Evolutionary conservation across 2,888 invertebrate species (phyloP).

Genomic region (Embidobia sp.): DNA sequence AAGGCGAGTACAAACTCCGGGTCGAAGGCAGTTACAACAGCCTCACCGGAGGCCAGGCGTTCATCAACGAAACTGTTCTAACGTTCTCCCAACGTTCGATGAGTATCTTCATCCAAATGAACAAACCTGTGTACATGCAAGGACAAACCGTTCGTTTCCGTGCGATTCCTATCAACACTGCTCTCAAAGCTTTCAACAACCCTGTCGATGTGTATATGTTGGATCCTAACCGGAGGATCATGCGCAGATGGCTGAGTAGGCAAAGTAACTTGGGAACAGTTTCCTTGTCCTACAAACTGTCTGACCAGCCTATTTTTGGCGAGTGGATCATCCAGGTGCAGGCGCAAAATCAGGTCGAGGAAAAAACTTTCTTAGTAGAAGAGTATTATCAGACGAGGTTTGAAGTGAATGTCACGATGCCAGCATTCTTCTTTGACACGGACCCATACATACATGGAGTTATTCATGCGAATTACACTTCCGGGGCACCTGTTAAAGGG

Average conservation of each 20-base stretch:
- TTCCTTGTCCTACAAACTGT: constrained; percentile 93
- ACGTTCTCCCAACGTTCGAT: constrained; percentile 94
- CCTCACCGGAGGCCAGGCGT: constrained; percentile 92
- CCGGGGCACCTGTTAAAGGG: constrained; percentile 94
- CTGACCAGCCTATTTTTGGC: constrained; percentile 95
- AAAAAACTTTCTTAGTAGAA: constrained; percentile 92
- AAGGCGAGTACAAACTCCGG: constrained; percentile 91
- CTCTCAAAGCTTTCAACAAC: constrained; percentile 94
- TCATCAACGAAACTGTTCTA: constrained; percentile 92
- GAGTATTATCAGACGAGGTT: constrained; percentile 98
- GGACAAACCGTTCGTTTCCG: constrained; percentile 92
- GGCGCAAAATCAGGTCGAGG: constrained; percentile 94
- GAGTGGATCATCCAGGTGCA: constrained; percentile 95
- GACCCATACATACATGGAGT: constrained; percentile 92
- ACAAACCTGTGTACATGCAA: constrained; percentile 97
- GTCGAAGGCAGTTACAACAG: constrained; percentile 91
- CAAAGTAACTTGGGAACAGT: constrained; percentile 95
- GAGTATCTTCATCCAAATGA: constrained; percentile 97
- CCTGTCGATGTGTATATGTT: constrained; percentile 96
- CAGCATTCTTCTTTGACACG: constrained; percentile 95
- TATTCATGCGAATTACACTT: constrained; percentile 97
- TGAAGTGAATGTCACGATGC: constrained; percentile 98
- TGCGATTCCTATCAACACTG: constrained; percentile 95
- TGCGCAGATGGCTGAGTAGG: constrained; percentile 96
- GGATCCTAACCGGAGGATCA: constrained; percentile 93